These are phyloP conservation scores for Gobiocypris rarus DNA, from an alignment of 2,113 vertebrate species.

Conservation along the genomic window DNA sequence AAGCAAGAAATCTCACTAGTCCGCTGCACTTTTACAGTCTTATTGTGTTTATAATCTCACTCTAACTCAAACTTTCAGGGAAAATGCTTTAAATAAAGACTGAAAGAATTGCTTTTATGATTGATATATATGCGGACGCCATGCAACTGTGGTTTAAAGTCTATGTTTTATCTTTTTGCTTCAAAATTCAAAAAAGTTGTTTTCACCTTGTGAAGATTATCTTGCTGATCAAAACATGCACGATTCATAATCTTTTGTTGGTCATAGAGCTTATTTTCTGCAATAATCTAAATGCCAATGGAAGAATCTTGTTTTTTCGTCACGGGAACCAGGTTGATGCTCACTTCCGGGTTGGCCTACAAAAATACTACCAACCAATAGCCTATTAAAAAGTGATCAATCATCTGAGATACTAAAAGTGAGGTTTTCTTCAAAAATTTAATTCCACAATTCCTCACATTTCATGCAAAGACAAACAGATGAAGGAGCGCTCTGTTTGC, in stretches of 20 bases:
- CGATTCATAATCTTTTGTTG: not conserved
- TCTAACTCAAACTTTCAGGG: not conserved
- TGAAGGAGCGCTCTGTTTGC: constrained; percentile 33
- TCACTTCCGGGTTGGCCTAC: too few species aligned
- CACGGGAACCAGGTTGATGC: not conserved
- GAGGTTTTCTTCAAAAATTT: not conserved
- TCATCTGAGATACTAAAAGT: constrained; percentile 7
- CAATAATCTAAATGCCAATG: not conserved
- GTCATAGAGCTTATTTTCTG: not conserved
- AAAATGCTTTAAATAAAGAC: not conserved
- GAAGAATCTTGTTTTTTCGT: not conserved
- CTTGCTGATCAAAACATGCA: not conserved
- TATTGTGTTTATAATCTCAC: not conserved
- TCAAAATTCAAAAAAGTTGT: not conserved
- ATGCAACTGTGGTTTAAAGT: too few species aligned
- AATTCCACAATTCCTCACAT: constrained; percentile 3
- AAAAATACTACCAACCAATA: not conserved
- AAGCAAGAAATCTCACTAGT: not conserved
- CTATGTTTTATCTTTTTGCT: too few species aligned
- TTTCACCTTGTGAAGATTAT: not conserved
- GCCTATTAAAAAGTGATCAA: constrained; percentile 5
- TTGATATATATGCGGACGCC: too few species aligned
- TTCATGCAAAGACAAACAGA: not conserved
- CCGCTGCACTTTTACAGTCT: too few species aligned
- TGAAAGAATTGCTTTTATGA: too few species aligned